Evolutionary conservation across 1,140 invertebrate species (phyloP).

Genomic region (Saxidomus purpurata): DNA sequence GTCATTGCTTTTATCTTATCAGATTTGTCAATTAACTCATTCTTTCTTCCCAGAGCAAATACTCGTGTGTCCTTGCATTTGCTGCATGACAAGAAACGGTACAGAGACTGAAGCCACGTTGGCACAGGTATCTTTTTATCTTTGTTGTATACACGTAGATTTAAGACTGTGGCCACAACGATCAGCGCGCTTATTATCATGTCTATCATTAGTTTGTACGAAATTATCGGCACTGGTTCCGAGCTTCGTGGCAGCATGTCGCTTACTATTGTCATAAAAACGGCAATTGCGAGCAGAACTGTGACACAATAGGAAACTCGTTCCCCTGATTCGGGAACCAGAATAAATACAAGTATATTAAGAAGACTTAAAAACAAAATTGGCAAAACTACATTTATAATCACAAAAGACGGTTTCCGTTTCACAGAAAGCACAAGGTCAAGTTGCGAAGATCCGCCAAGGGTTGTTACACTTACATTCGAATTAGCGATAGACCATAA

Average conservation of each 20-base stretch:
- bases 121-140: background rate
- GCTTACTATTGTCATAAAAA: constrained; percentile 73
- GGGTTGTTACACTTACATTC: background rate
- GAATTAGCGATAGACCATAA: background rate
- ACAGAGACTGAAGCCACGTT: constrained; percentile 1
- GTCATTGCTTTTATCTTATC: background rate
- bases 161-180: constrained; percentile 5
- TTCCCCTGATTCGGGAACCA: constrained; percentile 87
- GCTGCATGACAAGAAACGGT: background rate
- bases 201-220: constrained; percentile 44
- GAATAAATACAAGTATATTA: constrained; percentile 88
- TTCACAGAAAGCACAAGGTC: background rate
- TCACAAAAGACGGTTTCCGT: constrained; percentile 82
- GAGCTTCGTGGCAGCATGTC: constrained; percentile 89
- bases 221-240: constrained; percentile 82
- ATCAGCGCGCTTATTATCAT: constrained; percentile 29
- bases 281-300: constrained; percentile 39
- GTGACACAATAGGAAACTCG: constrained; percentile 42
- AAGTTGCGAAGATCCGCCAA: background rate
- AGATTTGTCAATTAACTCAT: background rate
- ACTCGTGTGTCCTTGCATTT: background rate
- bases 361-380: constrained; percentile 88
- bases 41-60: background rate
- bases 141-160: constrained; percentile 14
- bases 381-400: constrained; percentile 88